These are phyloP conservation scores for Stichodactyla mertensii DNA, from an alignment of 64 coral and sea anemone genomes.

Conservation along the genomic window DNA sequence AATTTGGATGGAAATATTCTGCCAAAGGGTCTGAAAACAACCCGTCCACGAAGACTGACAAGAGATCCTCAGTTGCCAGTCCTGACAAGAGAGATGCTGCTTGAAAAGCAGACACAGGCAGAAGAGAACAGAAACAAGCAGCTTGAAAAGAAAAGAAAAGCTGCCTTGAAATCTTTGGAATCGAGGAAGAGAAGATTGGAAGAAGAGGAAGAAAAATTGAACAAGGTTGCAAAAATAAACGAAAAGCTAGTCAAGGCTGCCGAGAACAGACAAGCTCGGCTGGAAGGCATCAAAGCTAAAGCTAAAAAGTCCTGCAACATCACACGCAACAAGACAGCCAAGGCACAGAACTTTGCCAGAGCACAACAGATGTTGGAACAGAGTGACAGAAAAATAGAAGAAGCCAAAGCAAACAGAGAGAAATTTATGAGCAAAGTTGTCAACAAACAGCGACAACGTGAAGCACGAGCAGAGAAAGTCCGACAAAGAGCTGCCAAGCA, in stretches of 20 bases:
- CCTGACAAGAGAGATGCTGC: slow-evolving; percentile 14
- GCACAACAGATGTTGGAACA: not conserved
- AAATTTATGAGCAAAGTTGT: too few species aligned
- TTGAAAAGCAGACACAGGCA: not conserved
- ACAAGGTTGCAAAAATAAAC: too few species aligned
- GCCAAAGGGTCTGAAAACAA: not conserved
- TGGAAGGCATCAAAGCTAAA: too few species aligned
- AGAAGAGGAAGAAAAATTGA: too few species aligned
- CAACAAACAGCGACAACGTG: not conserved
- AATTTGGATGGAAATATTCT: not conserved
- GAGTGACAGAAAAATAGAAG: too few species aligned
- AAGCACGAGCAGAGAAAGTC: not conserved
- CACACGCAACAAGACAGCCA: too few species aligned
- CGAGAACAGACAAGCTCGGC: not conserved
- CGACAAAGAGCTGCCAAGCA: slow-evolving; percentile 1
- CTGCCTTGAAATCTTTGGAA: too few species aligned
- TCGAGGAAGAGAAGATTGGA: too few species aligned
- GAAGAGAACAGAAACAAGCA: slow-evolving; percentile 5
- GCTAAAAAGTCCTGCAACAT: too few species aligned
- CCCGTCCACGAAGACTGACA: not conserved
- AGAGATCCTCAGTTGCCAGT: not conserved
- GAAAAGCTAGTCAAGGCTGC: not conserved
- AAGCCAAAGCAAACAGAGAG: too few species aligned
- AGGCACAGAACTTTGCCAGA: not conserved
- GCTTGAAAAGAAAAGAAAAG: not conserved